Conservation (phyloP, 2,888 invertebrate genomes). For the Drosophila merina region DNA sequence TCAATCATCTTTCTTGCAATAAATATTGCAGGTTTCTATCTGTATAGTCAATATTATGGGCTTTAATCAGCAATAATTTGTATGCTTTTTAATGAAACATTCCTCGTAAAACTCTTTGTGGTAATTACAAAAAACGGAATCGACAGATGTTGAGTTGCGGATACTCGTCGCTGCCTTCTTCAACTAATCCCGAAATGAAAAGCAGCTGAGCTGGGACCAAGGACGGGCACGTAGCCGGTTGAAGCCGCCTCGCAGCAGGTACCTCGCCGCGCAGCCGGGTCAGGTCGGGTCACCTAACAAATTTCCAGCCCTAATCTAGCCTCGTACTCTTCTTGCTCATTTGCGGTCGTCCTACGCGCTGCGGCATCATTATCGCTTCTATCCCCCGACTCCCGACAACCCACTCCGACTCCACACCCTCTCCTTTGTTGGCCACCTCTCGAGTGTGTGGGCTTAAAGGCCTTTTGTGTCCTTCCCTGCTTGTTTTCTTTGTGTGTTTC, state of each 20-base stretch:
- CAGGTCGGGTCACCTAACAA: constrained; percentile 55
- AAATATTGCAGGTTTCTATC: too few relatives aligned
- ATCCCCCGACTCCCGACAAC: constrained; percentile 1
- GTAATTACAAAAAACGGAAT: too few relatives aligned
- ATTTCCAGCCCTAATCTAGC: constrained; percentile 63
- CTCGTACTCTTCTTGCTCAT: constrained; percentile 54
- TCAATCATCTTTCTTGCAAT: too few relatives aligned
- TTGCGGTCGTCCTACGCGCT: constrained; percentile 58
- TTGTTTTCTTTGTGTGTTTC: constrained; percentile 42
- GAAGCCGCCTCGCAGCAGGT: constrained; percentile 32
- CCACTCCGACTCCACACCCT: not conserved
- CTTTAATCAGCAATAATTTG: too few relatives aligned
- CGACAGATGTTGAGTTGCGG: not conserved
- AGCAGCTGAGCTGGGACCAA: constrained; percentile 49
- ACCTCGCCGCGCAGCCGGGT: constrained; percentile 12
- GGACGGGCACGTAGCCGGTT: constrained; percentile 23
- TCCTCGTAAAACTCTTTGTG: constrained; percentile 42
- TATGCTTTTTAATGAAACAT: constrained; percentile 2
- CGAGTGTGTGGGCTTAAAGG: constrained; percentile 35
- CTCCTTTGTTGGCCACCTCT: not conserved
- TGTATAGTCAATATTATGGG: too few relatives aligned
- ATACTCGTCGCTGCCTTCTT: constrained; percentile 9
- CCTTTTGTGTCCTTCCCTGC: constrained; percentile 26
- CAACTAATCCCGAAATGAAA: constrained; percentile 57
- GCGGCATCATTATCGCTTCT: constrained; percentile 60